Conservation (phyloP, 2,113 vertebrate species). For the Pica pica region DNA sequence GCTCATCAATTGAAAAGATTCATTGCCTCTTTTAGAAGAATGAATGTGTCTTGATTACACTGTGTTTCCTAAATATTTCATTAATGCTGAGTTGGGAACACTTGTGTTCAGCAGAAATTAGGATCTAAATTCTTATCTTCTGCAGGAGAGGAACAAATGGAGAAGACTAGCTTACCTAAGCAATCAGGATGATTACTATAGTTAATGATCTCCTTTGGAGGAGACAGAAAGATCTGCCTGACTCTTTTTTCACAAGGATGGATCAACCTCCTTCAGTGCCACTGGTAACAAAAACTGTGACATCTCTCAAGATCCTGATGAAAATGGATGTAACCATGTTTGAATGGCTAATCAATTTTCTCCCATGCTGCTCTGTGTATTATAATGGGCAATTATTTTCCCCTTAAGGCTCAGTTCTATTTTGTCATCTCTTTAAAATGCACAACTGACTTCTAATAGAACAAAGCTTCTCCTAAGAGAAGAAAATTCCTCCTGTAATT, state of each 20-base stretch:
- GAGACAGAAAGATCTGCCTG: not conserved
- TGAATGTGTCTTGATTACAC: not conserved
- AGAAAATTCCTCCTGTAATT: not conserved
- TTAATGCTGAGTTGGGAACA: not conserved
- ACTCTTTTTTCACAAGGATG: not conserved
- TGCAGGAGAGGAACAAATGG: not conserved
- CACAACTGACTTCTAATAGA: not conserved
- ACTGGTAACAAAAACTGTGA: not conserved
- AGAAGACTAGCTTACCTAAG: not conserved
- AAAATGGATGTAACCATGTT: not conserved
- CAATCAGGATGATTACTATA: not conserved
- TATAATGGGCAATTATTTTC: not conserved
- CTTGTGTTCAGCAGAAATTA: not conserved
- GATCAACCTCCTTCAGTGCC: not conserved
- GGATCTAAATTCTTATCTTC: not conserved
- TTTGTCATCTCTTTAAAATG: not conserved
- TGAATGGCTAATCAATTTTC: not conserved
- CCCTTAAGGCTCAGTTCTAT: not conserved
- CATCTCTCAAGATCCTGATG: not conserved
- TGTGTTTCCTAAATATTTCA: slow-evolving; percentile 15
- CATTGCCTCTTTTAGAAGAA: not conserved
- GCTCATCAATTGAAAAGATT: not conserved
- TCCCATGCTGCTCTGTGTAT: not conserved
- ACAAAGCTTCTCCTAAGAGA: not conserved
- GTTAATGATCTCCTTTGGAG: not conserved